Evolutionary conservation across 1,140 invertebrate species (phyloP).

Genomic region (Euwallacea fornicatus): DNA sequence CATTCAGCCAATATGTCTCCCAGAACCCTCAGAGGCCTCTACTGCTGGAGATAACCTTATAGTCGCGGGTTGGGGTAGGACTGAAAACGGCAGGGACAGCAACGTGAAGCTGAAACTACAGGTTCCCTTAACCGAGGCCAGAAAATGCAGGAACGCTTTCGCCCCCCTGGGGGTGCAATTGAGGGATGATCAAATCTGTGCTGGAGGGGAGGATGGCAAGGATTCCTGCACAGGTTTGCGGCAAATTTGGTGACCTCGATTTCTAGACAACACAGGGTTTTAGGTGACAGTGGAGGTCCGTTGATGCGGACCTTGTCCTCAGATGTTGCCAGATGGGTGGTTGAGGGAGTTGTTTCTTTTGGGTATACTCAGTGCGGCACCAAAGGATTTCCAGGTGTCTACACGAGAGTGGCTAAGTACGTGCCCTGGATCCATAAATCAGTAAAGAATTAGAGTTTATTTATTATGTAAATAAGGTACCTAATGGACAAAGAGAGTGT

Average conservation of each 20-base stretch:
- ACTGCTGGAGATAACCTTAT: slow-evolving; percentile 52
- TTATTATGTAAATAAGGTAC: no score
- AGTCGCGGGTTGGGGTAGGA: slow-evolving; percentile 69
- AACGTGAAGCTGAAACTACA: slow-evolving; percentile 50
- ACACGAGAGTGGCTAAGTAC: slow-evolving; percentile 59
- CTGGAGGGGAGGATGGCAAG: slow-evolving; percentile 62
- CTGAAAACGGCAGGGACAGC: slow-evolving; percentile 55
- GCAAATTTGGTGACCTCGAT: neutral
- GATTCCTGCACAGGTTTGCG: slow-evolving; percentile 63
- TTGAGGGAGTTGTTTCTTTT: slow-evolving; percentile 62
- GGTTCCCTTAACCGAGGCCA: slow-evolving; percentile 54
- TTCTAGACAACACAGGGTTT: neutral
- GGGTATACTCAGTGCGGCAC: slow-evolving; percentile 60
- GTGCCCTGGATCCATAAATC: slow-evolving; percentile 59
- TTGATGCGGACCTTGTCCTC: slow-evolving; percentile 52
- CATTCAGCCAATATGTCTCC: slow-evolving; percentile 71
- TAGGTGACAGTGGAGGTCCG: slow-evolving; percentile 63
- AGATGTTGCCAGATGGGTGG: slow-evolving; percentile 52
- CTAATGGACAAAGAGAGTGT: no score
- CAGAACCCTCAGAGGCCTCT: slow-evolving; percentile 48
- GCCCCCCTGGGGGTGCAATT: slow-evolving; percentile 51
- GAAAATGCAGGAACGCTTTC: slow-evolving; percentile 56
- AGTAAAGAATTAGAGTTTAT: slow-evolving; percentile 8
- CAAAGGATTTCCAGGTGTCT: slow-evolving; percentile 61
- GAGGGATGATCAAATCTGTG: slow-evolving; percentile 60